Evolutionary conservation across 2,888 invertebrate genomes (phyloP), one percentile per base, ranked within the genome.

Genomic region (Pristionchus fissidentatus): DNA sequence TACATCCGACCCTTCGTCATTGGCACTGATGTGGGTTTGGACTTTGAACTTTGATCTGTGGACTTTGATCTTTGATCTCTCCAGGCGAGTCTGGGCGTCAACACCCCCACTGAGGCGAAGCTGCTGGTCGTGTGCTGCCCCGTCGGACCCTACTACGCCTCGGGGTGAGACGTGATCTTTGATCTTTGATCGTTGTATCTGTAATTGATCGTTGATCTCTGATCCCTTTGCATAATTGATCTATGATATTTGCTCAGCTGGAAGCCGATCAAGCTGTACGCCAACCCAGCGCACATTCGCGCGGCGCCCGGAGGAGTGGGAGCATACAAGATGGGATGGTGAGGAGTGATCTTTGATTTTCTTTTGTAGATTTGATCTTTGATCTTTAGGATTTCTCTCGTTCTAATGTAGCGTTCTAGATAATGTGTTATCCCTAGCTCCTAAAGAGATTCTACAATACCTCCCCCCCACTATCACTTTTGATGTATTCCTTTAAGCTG

Each of bases 1-100:
- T 98, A 98, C 92, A 95, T 98, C 87, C 94, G 98, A 90, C 98
- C 98, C 38, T 97, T 97, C 19, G 93, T 97, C 83, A 97, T 98
- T 91, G 98, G 96, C 84, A 96, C 96, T 84, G 98, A 98, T 94
- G 97, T 97, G 13, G 62, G 35, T 32, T 32, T 97, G 13, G 62
- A 19, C 15, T 32, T 93, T 95, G 95, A 94, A 88, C 26, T 41
- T 22, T 57, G 41, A 35, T 57, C 15, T 41, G 19, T 38, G 41
- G 7, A 15, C 29, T 52, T 77, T 79, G 57, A 38, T 57, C 41
- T 46, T 57, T 55, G 55, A 79, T 57, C 49, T 29, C 3, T 93
- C 70, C 93, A 97, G 97, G 96, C 97, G n/a, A 95, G 96, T 0
- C 94, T 98, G 87, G 98, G 98, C 83, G 96, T 98, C 78, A 95